Evolutionary conservation across 2,797 vertebrate genomes (phyloP).

Genomic region (Hephaestus fuliginosus): DNA sequence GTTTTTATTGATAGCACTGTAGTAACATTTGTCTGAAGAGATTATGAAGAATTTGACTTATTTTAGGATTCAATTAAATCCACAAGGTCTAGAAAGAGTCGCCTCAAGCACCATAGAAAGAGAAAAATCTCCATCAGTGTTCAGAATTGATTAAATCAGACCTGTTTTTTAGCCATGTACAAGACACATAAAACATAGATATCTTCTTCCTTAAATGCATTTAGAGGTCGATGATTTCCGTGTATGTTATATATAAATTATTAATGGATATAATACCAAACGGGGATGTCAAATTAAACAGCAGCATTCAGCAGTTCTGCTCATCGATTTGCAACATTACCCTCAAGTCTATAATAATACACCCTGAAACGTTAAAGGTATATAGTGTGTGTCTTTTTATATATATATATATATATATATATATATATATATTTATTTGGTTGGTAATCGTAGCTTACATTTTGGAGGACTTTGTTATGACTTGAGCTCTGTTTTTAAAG

Average conservation of each 20-base stretch:
- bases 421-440: too few species aligned
- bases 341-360: neutral
- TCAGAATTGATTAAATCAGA: neutral
- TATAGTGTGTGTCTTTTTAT: too few species aligned
- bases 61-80: constrained; percentile 14
- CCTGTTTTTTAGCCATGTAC: neutral
- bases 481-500: too few species aligned
- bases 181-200: neutral
- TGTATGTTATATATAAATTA: neutral
- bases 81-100: neutral
- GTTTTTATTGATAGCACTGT: constrained; percentile 3
- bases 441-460: too few species aligned
- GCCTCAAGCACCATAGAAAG: neutral
- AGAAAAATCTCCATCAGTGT: neutral
- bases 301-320: neutral
- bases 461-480: too few species aligned
- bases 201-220: neutral
- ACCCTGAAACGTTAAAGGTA: neutral
- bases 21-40: neutral
- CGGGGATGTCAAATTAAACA: neutral
- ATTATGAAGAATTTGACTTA: constrained; percentile 1
- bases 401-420: too few species aligned
- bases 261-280: neutral
- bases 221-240: neutral
- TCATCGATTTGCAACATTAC: neutral